phyloP scores from a whole-genome alignment of 64 coral and sea anemone species.

The Dendronephthya gigantea region DNA sequence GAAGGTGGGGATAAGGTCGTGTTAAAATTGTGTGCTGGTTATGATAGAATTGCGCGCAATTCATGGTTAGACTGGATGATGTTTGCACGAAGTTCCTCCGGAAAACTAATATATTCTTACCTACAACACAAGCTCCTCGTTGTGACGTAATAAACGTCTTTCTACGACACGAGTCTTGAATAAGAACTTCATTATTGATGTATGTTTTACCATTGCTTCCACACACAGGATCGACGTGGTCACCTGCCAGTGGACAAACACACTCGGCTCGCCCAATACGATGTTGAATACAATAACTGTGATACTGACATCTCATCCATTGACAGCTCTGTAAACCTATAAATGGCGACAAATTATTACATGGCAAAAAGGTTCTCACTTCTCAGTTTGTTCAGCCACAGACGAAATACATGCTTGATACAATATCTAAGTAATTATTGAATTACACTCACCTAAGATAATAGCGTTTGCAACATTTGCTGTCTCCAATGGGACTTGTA shows the following conservation, averaged over 20 bases:
- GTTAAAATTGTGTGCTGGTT: too few species aligned
- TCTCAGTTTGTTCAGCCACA: too few species aligned
- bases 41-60: too few species aligned
- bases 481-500: neutral
- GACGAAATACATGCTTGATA: too few species aligned
- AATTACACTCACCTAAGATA: neutral
- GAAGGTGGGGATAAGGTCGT: too few species aligned
- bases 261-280: conserved; percentile 4
- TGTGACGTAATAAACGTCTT: neutral
- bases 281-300: neutral
- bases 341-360: neutral
- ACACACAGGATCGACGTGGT: neutral
- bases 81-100: too few species aligned
- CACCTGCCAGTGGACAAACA: neutral
- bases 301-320: neutral
- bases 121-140: neutral
- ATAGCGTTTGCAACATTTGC: conserved; percentile 16
- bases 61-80: too few species aligned
- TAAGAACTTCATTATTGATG: conserved; percentile 11
- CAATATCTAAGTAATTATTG: too few species aligned
- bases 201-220: conserved; percentile 4
- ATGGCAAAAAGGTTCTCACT: too few species aligned
- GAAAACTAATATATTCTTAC: neutral
- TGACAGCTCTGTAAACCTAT: conserved; percentile 2
- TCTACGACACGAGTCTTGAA: neutral